Evolutionary conservation across 2,113 vertebrate species (phyloP).

Genomic region (Tursiops truncatus): DNA sequence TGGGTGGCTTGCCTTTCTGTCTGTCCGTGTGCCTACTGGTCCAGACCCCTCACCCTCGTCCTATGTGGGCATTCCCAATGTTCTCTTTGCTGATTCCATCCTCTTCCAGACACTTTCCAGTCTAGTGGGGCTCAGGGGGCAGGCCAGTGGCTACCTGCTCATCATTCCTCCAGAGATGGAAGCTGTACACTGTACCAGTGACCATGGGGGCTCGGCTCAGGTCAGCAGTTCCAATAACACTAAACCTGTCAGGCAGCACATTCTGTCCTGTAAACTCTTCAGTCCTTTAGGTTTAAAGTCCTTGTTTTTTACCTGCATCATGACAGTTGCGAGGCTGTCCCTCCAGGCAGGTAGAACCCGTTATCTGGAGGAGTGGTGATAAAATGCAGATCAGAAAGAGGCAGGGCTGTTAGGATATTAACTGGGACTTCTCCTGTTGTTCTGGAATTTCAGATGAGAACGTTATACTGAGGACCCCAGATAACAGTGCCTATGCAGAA

Average conservation of each 20-base stretch:
- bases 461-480: too few relatives aligned
- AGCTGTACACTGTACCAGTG: rapidly evolving
- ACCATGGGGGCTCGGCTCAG: rapidly evolving
- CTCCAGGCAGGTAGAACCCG: rapidly evolving
- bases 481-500: rapidly evolving
- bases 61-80: rapidly evolving
- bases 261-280: rapidly evolving
- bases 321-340: rapidly evolving
- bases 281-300: too few relatives aligned
- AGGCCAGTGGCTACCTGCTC: rapidly evolving
- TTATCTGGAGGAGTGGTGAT: too few relatives aligned
- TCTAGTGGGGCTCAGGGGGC: rapidly evolving
- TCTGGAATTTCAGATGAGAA: not conserved
- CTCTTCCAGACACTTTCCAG: not conserved
- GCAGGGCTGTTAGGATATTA: rapidly evolving
- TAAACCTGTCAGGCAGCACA: rapidly evolving
- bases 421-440: rapidly evolving
- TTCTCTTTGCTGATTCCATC: not conserved
- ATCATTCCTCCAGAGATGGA: rapidly evolving
- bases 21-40: rapidly evolving
- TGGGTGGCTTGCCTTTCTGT: rapidly evolving
- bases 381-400: not conserved
- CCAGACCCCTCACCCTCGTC: not conserved
- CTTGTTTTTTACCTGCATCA: rapidly evolving
- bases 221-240: not conserved